phyloP scores from a whole-genome alignment of 1,140 invertebrate genomes.

The Probaryconus sp. region DNA sequence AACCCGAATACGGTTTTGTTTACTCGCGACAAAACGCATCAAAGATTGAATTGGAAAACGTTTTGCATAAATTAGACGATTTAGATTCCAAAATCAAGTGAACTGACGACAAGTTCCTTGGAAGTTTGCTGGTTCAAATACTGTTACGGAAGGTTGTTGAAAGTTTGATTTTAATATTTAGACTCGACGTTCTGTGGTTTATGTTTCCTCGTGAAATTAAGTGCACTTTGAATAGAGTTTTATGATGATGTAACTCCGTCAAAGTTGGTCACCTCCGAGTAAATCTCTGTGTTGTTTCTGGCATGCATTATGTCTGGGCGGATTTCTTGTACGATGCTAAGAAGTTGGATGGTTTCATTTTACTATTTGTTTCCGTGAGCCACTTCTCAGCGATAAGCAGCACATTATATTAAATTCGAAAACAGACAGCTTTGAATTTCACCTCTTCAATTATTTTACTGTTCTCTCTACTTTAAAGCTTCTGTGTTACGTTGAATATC shows the following conservation, averaged over 20 bases:
- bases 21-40: background rate
- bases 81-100: conserved; percentile 34
- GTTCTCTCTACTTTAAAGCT: conserved; percentile 26
- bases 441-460: conserved; percentile 17
- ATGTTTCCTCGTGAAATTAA: conserved; percentile 38
- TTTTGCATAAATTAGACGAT: conserved; percentile 39
- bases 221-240: conserved; percentile 44
- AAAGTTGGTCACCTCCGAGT: conserved; percentile 43
- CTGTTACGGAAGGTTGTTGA: conserved; percentile 33
- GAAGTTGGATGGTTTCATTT: background rate
- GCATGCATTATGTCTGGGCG: conserved; percentile 15
- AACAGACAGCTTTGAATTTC: conserved; percentile 1
- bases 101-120: conserved; percentile 19
- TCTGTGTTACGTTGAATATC: conserved; percentile 53
- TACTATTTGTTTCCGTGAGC: background rate
- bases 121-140: conserved; percentile 35
- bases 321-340: background rate
- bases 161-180: conserved; percentile 48
- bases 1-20: conserved; percentile 18
- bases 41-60: conserved; percentile 22
- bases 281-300: conserved; percentile 29
- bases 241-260: conserved; percentile 42
- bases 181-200: conserved; percentile 36
- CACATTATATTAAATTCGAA: conserved; percentile 8
- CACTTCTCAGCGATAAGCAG: background rate